phyloP scores from a whole-genome alignment of 1,140 invertebrate genomes.

The Triops cancriformis region DNA sequence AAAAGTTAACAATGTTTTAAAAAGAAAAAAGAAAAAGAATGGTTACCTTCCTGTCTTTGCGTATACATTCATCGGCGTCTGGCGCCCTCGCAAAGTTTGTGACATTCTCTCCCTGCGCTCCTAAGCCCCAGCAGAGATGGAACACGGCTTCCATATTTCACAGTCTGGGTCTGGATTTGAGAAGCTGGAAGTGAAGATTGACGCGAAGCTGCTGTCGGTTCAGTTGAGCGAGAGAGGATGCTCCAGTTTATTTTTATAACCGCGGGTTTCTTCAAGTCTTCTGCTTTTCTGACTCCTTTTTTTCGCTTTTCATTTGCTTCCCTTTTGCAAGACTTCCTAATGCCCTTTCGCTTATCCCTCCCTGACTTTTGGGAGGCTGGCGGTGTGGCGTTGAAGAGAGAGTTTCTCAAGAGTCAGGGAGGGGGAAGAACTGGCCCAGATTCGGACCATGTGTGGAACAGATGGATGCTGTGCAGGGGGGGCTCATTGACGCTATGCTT shows the following conservation, averaged over 20 bases:
- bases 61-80: conserved; percentile 10
- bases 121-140: neutral
- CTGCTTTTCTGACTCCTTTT: neutral
- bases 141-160: conserved; percentile 7
- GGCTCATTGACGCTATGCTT: neutral
- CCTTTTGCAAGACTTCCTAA: neutral
- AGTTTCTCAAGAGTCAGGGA: conserved; percentile 1
- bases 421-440: neutral
- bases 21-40: conserved; percentile 4
- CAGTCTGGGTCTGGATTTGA: neutral
- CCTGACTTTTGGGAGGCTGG: neutral
- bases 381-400: neutral
- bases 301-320: neutral
- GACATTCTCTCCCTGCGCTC: conserved; percentile 11
- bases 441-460: conserved; percentile 7
- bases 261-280: conserved; percentile 1
- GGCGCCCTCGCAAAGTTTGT: neutral
- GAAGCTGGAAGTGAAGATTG: neutral
- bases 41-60: neutral
- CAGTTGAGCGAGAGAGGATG: neutral
- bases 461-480: conserved; percentile 4
- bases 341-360: neutral
- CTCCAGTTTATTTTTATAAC: neutral
- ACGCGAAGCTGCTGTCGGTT: neutral
- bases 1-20: neutral